Percentiles rank a stretch among this genome's conserved stretches.
Evolutionary conservation across 1,140 invertebrate genomes (phyloP).

Genomic region (Aethina tumida): DNA sequence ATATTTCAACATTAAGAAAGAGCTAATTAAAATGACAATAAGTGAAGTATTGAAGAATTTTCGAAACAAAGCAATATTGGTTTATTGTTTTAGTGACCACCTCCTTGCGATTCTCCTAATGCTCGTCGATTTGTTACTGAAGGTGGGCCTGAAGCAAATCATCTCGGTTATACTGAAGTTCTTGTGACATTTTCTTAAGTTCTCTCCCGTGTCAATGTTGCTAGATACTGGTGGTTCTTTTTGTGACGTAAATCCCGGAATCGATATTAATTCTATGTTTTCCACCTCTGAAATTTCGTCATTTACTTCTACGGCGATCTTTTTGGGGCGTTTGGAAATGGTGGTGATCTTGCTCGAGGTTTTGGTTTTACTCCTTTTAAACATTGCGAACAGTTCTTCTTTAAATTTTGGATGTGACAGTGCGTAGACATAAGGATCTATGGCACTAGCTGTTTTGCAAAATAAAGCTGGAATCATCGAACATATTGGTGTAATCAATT

Average conservation of each 20-base stretch:
- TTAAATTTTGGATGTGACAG: conserved; percentile 57
- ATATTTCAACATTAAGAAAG: too few species aligned
- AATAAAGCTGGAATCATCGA: conserved; percentile 69
- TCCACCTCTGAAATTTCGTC: conserved; percentile 13
- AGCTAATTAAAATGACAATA: too few species aligned
- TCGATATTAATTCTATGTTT: too few species aligned
- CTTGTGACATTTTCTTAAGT: too few species aligned
- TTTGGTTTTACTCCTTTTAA: conserved; percentile 5
- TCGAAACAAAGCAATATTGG: too few species aligned
- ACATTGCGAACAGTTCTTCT: conserved; percentile 14
- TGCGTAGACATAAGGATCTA: conserved; percentile 67
- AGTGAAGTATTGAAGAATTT: too few species aligned
- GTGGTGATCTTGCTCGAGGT: background rate
- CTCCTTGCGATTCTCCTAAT: conserved; percentile 18
- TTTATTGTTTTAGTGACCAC: conserved; percentile 9
- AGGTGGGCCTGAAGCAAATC: conserved; percentile 15
- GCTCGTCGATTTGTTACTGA: conserved; percentile 18
- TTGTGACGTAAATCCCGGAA: too few species aligned
- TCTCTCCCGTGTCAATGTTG: background rate
- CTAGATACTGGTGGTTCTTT: background rate
- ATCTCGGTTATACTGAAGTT: conserved; percentile 9
- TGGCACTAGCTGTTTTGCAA: conserved; percentile 61
- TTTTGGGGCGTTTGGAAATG: background rate
- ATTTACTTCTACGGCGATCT: conserved; percentile 12
- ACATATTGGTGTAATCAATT: conserved; percentile 50